These are phyloP conservation scores for Cuculus canorus DNA, from an alignment of 2,797 vertebrate genomes.

Conservation along the genomic window DNA sequence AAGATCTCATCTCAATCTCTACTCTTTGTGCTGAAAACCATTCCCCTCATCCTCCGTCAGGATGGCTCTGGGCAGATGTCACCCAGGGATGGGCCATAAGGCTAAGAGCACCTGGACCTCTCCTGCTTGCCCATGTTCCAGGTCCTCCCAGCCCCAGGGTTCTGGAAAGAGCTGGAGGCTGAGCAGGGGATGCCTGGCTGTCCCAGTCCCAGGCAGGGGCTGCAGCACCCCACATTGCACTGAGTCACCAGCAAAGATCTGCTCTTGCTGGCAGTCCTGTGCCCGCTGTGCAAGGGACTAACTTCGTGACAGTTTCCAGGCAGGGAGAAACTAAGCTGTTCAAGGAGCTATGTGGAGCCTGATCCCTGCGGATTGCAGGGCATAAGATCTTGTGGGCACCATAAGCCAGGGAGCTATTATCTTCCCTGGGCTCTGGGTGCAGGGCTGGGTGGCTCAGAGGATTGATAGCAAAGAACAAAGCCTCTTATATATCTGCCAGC, in stretches of 20 bases:
- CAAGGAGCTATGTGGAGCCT: neutral
- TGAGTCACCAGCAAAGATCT: neutral
- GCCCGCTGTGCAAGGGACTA: neutral
- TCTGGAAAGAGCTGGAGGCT: neutral
- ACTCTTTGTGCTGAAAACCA: too few species aligned
- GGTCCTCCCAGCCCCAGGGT: neutral
- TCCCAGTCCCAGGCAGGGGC: neutral
- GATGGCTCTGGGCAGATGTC: neutral
- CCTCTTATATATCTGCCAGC: conserved; percentile 57
- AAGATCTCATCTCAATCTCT: too few species aligned
- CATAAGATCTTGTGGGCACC: neutral
- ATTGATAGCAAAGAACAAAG: conserved; percentile 56
- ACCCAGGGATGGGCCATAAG: neutral
- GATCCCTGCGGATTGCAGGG: conserved; percentile 16
- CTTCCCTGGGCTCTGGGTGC: neutral
- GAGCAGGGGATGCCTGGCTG: neutral
- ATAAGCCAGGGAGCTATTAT: conserved; percentile 57
- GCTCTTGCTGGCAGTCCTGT: neutral
- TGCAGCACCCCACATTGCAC: too few species aligned
- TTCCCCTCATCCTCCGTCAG: too few species aligned
- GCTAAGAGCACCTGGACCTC: neutral
- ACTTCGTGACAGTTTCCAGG: neutral
- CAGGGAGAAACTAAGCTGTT: neutral
- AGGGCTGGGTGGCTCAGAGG: conserved; percentile 39
- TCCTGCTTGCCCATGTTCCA: neutral